A percentile compares a stretch with the other conserved stretches of the same genome.
These are phyloP conservation scores for Macropodus opercularis DNA, from an alignment of 2,797 vertebrate species.

Conservation along the genomic window DNA sequence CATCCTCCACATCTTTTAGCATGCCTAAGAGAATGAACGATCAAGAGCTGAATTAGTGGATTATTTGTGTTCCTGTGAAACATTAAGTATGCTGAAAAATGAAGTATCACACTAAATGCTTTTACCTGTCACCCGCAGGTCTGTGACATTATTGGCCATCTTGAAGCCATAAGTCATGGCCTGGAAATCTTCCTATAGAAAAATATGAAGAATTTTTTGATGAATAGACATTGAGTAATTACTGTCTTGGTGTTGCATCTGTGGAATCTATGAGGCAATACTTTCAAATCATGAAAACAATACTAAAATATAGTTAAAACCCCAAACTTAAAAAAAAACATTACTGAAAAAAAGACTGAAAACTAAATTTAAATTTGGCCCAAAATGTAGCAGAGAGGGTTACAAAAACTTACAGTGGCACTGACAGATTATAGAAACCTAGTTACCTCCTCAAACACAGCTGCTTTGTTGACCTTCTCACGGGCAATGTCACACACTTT, in stretches of 20 bases:
- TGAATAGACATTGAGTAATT: too few relatives aligned
- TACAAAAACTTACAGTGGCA: too few relatives aligned
- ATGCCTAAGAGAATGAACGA: slow-evolving; percentile 83
- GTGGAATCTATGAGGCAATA: too few relatives aligned
- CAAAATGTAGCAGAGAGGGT: too few relatives aligned
- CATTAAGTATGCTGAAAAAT: background rate
- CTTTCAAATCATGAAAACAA: too few relatives aligned
- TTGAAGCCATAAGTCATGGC: slow-evolving; percentile 99
- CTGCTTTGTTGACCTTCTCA: slow-evolving; percentile 99
- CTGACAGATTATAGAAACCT: slow-evolving; percentile 1
- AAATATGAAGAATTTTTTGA: background rate
- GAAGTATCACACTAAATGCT: background rate
- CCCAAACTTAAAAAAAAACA: too few relatives aligned
- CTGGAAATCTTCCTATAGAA: slow-evolving; percentile 94
- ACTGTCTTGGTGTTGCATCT: too few relatives aligned
- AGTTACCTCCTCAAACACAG: slow-evolving; percentile 97
- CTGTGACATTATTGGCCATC: slow-evolving; percentile 98
- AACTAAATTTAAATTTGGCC: too few relatives aligned
- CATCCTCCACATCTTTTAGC: slow-evolving; percentile 99
- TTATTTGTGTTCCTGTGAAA: background rate
- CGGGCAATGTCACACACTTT: slow-evolving; percentile 98
- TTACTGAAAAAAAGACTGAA: too few relatives aligned
- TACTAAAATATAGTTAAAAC: too few relatives aligned
- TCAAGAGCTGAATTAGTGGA: background rate
- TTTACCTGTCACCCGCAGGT: slow-evolving; percentile 96